Base-by-base conservation (phyloP, 2,113 vertebrate species). In the Carassius auratus region DNA sequence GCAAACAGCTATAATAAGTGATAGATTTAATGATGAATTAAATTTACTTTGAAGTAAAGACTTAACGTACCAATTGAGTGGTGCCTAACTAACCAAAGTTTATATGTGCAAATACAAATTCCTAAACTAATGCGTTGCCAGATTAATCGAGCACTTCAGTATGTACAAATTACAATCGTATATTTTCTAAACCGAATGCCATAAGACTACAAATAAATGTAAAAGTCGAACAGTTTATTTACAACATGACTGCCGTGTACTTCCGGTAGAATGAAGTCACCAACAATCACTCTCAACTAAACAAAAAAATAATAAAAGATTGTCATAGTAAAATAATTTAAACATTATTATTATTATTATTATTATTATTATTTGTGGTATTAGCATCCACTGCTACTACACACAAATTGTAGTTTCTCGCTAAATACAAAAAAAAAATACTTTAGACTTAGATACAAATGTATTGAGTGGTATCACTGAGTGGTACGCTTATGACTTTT, bases 241-340 rank as follows among this genome's bases (percentile, higher is more conserved):
- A 57, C 68, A 59, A 83, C 81, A 83, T 23, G 48, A 26, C 50
- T 42, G 1, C 13, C 66, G 12, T 59, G 52, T 12, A 17, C 68
- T 76, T 83, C 68, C 81, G 62, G 75, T 55, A 76, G 17, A 66
- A 66, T 30, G 45, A 81, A 74, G 71, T 21, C 71, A 8, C 5
- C 74, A 85, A 38, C 19, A 68, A 68, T 30, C 19, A 30, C 7
- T 21, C 21, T 61, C 14, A 61, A 5, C 5, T 0, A 73, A 55
- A 55, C 15, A 55, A 55, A 1, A 4, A 57, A 57, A 86, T 50
- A 81, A 62, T 81, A 62, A 48, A 74, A 10, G 17, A 3, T 8
- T 42, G 7, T 1, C 23, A 8, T 42, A 59, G 9, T 38, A 23
- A 45, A 61, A 42, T 0, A 42, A 9, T 10, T 4, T 26, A 59